phyloP scores from a whole-genome alignment of 2,888 invertebrate species.

The Trichopoda pennipes region DNA sequence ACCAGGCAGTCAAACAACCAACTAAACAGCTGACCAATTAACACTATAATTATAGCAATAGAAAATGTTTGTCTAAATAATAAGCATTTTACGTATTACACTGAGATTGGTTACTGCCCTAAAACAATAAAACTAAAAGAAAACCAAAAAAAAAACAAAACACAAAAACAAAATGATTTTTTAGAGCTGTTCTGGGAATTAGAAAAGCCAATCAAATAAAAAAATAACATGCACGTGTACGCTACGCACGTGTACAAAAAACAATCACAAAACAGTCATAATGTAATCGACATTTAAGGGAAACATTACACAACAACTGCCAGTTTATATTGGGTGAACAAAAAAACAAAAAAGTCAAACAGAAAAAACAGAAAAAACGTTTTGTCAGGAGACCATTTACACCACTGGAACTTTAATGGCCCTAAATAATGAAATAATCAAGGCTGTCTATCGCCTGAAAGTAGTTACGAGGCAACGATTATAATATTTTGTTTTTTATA shows the following conservation, averaged over 20 bases:
- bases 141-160: not conserved
- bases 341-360: too few species aligned
- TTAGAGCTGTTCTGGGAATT: conserved; percentile 39
- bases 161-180: conserved; percentile 38
- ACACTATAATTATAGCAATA: not conserved
- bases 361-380: too few species aligned
- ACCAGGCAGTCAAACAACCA: not conserved
- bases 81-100: not conserved
- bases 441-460: too few species aligned
- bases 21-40: not conserved
- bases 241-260: not conserved
- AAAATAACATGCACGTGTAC: not conserved
- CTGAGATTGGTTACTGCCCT: too few species aligned
- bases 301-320: not conserved
- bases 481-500: too few species aligned
- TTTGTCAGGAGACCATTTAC: too few species aligned
- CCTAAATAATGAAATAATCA: too few species aligned
- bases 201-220: not conserved
- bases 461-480: too few species aligned
- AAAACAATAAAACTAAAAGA: too few species aligned
- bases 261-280: not conserved
- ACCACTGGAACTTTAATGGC: too few species aligned
- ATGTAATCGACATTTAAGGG: not conserved
- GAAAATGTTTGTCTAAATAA: not conserved
- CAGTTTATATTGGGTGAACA: not conserved